phyloP scores from a whole-genome alignment of 2,113 vertebrate genomes.

The Accipiter cooperii region DNA sequence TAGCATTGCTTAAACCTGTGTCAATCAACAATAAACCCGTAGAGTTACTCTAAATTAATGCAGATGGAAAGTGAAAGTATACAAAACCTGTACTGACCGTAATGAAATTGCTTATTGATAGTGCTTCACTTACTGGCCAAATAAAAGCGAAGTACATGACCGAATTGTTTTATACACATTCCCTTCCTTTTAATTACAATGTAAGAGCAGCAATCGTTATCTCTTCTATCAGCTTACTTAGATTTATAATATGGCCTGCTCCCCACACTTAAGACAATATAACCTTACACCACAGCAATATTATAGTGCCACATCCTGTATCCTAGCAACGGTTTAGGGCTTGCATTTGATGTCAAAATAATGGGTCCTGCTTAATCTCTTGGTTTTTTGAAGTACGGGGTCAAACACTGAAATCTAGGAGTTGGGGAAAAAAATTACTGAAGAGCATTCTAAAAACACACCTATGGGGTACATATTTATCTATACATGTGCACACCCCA shows the following conservation, averaged over 20 bases:
- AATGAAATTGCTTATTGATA: slow-evolving; percentile 51
- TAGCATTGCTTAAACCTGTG: not conserved
- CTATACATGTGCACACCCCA: not conserved
- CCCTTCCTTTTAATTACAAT: slow-evolving; percentile 42
- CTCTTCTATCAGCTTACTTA: slow-evolving; percentile 21
- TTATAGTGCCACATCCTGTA: slow-evolving; percentile 44
- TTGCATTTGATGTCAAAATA: slow-evolving; percentile 60
- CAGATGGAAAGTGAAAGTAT: slow-evolving; percentile 19
- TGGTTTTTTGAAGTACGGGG: not conserved
- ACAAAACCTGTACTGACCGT: not conserved
- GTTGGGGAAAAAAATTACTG: not conserved
- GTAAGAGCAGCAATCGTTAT: slow-evolving; percentile 9
- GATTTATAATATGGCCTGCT: slow-evolving; percentile 26
- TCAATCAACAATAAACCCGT: not conserved
- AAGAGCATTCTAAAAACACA: not conserved
- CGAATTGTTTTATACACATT: not conserved
- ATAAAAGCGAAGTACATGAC: not conserved
- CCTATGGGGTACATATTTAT: not conserved
- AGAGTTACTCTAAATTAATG: slow-evolving; percentile 6
- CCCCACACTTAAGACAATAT: slow-evolving; percentile 37
- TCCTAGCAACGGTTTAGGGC: slow-evolving; percentile 59
- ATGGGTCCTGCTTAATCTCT: slow-evolving; percentile 35
- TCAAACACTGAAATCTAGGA: slow-evolving; percentile 6
- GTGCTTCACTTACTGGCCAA: slow-evolving; percentile 20
- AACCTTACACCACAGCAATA: slow-evolving; percentile 3